Evolutionary conservation across 2,888 invertebrate species (phyloP).

Genomic region (Terebella lapidaria): DNA sequence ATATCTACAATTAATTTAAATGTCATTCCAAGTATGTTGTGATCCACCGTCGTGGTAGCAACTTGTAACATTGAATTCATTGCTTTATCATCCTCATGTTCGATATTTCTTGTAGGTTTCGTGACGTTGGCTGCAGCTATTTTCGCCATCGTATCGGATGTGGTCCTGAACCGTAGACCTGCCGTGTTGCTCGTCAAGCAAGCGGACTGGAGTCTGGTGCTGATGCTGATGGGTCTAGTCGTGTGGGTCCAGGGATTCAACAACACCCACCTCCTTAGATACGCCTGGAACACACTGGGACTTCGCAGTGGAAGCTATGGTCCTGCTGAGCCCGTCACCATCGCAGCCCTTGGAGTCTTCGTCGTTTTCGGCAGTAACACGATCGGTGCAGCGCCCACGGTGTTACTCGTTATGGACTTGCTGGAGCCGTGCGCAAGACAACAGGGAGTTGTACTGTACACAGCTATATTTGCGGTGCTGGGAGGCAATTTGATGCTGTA

Average conservation of each 20-base stretch:
- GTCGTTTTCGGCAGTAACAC: constrained; percentile 25
- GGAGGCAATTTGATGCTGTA: background rate
- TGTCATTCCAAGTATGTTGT: too few relatives aligned
- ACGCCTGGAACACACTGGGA: constrained; percentile 21
- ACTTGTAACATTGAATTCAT: too few relatives aligned
- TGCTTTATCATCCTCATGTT: too few relatives aligned
- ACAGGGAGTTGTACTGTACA: background rate
- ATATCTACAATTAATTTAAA: too few relatives aligned
- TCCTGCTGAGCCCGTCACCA: background rate
- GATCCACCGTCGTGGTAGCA: too few relatives aligned
- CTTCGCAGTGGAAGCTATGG: constrained; percentile 6
- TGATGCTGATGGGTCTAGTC: constrained; percentile 28
- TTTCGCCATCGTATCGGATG: constrained; percentile 20
- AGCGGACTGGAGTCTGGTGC: constrained; percentile 26
- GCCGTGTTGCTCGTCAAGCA: constrained; percentile 15
- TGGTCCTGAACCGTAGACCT: constrained; percentile 17
- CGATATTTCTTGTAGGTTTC: constrained; percentile 19
- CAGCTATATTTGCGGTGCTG: background rate
- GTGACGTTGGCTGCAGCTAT: constrained; percentile 24
- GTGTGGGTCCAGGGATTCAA: constrained; percentile 28
- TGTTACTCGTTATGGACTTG: constrained; percentile 25
- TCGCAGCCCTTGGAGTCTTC: constrained; percentile 18
- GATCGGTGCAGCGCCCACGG: constrained; percentile 29
- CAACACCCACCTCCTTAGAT: constrained; percentile 22
- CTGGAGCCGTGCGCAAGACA: constrained; percentile 15